Evolutionary conservation across 2,888 invertebrate species (phyloP).

Genomic region (Drosophila heteroneura): DNA sequence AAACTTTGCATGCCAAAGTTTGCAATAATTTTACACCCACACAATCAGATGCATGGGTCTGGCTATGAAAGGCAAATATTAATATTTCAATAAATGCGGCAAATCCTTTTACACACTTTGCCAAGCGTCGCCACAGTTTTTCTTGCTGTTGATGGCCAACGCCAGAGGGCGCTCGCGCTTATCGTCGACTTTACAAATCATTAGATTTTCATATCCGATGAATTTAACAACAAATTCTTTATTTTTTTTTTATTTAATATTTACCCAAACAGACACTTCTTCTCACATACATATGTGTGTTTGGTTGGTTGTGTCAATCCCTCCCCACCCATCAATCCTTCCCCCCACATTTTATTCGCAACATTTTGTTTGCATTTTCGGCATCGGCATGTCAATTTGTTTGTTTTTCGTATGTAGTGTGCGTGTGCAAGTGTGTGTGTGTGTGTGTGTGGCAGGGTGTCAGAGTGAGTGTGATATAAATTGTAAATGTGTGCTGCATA

Average conservation of each 20-base stretch:
- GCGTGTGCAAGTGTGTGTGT: neutral
- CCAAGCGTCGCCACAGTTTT: slow-evolving; percentile 32
- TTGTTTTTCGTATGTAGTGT: slow-evolving; percentile 64
- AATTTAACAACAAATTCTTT: slow-evolving; percentile 71
- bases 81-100: slow-evolving; percentile 77
- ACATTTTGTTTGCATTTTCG: slow-evolving; percentile 66
- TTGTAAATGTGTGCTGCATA: slow-evolving; percentile 52
- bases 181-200: slow-evolving; percentile 83
- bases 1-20: slow-evolving; percentile 57
- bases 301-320: neutral
- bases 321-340: neutral
- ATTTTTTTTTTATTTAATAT: slow-evolving; percentile 62
- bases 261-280: slow-evolving; percentile 50
- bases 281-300: neutral
- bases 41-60: slow-evolving; percentile 42
- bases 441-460: slow-evolving; percentile 25
- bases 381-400: slow-evolving; percentile 75
- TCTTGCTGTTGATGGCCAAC: slow-evolving; percentile 23
- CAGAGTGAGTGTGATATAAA: slow-evolving; percentile 42
- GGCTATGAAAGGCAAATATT: slow-evolving; percentile 68
- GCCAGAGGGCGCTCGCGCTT: slow-evolving; percentile 70
- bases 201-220: slow-evolving; percentile 84
- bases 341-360: neutral
- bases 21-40: slow-evolving; percentile 56
- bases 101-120: slow-evolving; percentile 69